These are phyloP conservation scores for Sus scrofa DNA, from an alignment of 2,113 vertebrate species.

Conservation along the genomic window T2T-Sscrofa CM000820.6:79932001-79932500, in stretches of 20 bases:
- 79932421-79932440: not conserved
- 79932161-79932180: not conserved
- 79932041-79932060: conserved; percentile 11
- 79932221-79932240: not conserved
- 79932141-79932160: not conserved
- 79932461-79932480: not conserved
- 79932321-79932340: not conserved
- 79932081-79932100: conserved; percentile 5
- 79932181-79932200: not conserved
- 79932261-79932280: not conserved
- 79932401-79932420: not conserved
- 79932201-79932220: not conserved
- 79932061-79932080: conserved; percentile 11
- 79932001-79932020: conserved; percentile 43
- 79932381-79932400: not conserved
- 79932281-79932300: not conserved
- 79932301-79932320: not conserved
- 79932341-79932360: not conserved
- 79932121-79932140: not conserved
- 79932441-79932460: not conserved
- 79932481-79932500: not conserved
- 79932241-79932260: not conserved
- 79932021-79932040: conserved; percentile 1
- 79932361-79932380: not conserved
- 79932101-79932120: conserved; percentile 49